Percentiles rank a stretch among this genome's conserved stretches.
These are phyloP conservation scores for Condylostylus longicornis DNA, from an alignment of 1,140 invertebrate species.

Conservation along the genomic window DNA sequence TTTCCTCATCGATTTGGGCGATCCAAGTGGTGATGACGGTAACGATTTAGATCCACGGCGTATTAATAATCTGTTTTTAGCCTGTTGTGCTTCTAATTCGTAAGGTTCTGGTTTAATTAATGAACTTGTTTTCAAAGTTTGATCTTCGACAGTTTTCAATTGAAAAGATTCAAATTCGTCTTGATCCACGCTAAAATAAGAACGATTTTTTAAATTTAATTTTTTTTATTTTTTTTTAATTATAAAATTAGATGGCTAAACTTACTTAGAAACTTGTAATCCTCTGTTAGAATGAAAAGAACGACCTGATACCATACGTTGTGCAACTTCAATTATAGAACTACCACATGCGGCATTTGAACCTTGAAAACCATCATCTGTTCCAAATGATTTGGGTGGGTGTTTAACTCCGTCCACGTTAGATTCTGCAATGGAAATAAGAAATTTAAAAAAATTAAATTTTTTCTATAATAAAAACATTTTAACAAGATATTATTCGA, in stretches of 20 bases:
- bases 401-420: constrained; percentile 12
- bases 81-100: constrained; percentile 20
- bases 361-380: constrained; percentile 54
- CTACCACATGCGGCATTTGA: constrained; percentile 51
- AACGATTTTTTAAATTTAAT: neutral
- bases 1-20: constrained; percentile 36
- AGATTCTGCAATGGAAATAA: too few relatives aligned
- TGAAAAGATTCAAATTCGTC: neutral
- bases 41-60: constrained; percentile 51
- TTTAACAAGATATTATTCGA: too few relatives aligned
- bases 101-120: too few relatives aligned
- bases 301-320: constrained; percentile 46
- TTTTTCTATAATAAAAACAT: too few relatives aligned
- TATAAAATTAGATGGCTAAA: neutral
- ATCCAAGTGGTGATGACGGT: constrained; percentile 47
- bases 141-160: neutral
- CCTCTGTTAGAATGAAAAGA: constrained; percentile 21
- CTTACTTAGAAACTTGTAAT: constrained; percentile 28
- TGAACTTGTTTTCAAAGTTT: neutral
- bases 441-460: too few relatives aligned
- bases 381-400: constrained; percentile 41
- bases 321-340: constrained; percentile 54
- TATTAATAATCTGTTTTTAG: constrained; percentile 25
- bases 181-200: neutral
- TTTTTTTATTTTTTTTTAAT: neutral